Evolutionary conservation across 2,797 vertebrate genomes (phyloP), one percentile per base, ranked within the genome.

Genomic region (Pelobates cultripes): DNA sequence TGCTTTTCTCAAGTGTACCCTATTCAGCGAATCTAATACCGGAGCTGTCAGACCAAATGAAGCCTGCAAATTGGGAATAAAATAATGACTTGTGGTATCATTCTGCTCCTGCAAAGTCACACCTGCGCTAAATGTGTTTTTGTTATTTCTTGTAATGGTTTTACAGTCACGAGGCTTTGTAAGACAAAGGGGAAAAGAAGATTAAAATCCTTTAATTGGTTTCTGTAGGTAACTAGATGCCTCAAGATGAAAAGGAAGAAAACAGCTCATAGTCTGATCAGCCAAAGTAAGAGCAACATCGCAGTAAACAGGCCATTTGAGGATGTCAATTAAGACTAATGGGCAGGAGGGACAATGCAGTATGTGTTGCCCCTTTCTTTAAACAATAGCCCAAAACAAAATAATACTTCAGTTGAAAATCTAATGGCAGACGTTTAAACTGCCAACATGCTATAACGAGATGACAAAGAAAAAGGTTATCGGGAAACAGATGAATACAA

Each of bases 31-130:
- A 43, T 70, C 8, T 43, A 64, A 72, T 69, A 41, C 42, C 44
- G 68, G 6, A 79, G 60, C 67, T 72, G 69, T 63, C 77, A 72
- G 7, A 42, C 43, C 4, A 47, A n/a, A 68, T 61, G 57, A 63
- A 78, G 70, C 72, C 40, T 64, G 51, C 51, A 41, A 44, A 68
- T 14, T 15, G 45, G 67, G 45, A 43, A 71, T 17, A 43, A 79
- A 57, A 66, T 53, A 83, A 84, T 84, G 71, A 71, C 15, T 63
- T 13, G 51, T n/a, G 67, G 41, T 75, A 70, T 84, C 78, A 28
- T n/a, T 55, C 13, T 28, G 15, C 66, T 43, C 41, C 44, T 41
- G 42, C 45, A 10, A 43, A 75, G 67, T 66, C 77, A 55, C 82
- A 84, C 77, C 82, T 84, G 82, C 40, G 72, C 71, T 43, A 53